Base-by-base conservation (phyloP, 2,113 vertebrate species). In the Oreotrochilus melanogaster region DNA sequence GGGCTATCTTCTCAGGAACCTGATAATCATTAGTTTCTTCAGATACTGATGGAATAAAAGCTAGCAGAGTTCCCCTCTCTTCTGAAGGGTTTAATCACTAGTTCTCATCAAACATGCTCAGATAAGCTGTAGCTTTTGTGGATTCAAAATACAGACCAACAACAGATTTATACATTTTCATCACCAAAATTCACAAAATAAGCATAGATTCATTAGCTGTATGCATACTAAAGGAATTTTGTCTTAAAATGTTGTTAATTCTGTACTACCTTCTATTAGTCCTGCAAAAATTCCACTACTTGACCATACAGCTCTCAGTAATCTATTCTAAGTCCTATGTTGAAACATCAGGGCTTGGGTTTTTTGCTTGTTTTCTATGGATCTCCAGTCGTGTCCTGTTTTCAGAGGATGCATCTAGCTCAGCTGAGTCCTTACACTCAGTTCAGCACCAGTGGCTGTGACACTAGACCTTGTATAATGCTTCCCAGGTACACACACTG, bases 31-130 rank as follows among this genome's bases (percentile, higher is more conserved):
- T 85, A 72, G 30, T 81, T 89, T 89, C 84, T 84, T 91, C 80
- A 82, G 70, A 58, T 76, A 66, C 45, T 50, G 62, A 65, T 31
- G 47, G 81, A 92, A 92, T 65, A 92, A 92, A 88, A 84, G 73
- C 61, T 81, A 76, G 30, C 58, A 92, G 87, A 91, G 84, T 60
- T 92, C 23, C 78, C 66, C 76, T 75, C 69, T 86, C 25, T 65
- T 84, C 78, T 64, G 27, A 95, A 89, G 78, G 50, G 43, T 89
- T 96, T 95, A 94, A 96, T 95, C 84, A 91, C 81, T 69, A 78
- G 61, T 74, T 93, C 72, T 94, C 43, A 43, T 85, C 65, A 84
- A 89, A 67, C 65, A 92, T 0, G 22, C 78, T 95, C 78, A 87
- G 76, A 91, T 91, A 65, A 84, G 83, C 61, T 89, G 65, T 39